Evolutionary conservation across 2,888 invertebrate genomes (phyloP).

Genomic region (Eremobia ochroleuca): DNA sequence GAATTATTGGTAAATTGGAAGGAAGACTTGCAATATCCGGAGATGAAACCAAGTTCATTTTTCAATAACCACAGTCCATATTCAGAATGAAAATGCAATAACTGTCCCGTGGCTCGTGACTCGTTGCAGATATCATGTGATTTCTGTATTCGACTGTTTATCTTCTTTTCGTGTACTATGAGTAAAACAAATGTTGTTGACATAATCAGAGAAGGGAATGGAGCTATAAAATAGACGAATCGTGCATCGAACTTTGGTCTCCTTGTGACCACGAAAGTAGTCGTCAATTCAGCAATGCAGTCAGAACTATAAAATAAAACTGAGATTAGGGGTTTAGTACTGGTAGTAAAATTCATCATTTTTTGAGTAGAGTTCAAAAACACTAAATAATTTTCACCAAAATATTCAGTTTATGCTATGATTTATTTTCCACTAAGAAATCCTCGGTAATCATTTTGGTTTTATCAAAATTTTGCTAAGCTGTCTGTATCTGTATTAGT

Average conservation of each 20-base stretch:
- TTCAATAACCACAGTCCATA: conserved; percentile 17
- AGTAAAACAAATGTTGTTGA: conserved; percentile 9
- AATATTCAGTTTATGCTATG: not conserved
- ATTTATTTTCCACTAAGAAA: not conserved
- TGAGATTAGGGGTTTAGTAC: conserved; percentile 23
- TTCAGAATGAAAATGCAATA: conserved; percentile 26
- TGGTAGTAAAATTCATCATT: conserved; percentile 26
- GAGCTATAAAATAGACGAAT: conserved; percentile 15
- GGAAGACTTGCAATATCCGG: conserved; percentile 14
- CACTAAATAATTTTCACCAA: not conserved
- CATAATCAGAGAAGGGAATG: conserved; percentile 2
- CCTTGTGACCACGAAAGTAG: conserved; percentile 18
- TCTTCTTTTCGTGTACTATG: not conserved
- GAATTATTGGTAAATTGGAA: conserved; percentile 34
- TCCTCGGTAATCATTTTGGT: not conserved
- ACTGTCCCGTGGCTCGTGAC: not conserved
- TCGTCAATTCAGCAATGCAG: conserved; percentile 27
- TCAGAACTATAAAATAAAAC: conserved; percentile 27
- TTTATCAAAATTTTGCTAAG: not conserved
- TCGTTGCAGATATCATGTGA: conserved; percentile 16
- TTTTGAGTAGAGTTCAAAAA: conserved; percentile 8
- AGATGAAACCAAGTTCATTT: conserved; percentile 17
- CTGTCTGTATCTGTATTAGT: not conserved
- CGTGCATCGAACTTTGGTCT: conserved; percentile 22
- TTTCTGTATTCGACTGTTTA: conserved; percentile 16